Evolutionary conservation across 2,113 vertebrate genomes (phyloP).

Genomic region (Arothron firmamentum): DNA sequence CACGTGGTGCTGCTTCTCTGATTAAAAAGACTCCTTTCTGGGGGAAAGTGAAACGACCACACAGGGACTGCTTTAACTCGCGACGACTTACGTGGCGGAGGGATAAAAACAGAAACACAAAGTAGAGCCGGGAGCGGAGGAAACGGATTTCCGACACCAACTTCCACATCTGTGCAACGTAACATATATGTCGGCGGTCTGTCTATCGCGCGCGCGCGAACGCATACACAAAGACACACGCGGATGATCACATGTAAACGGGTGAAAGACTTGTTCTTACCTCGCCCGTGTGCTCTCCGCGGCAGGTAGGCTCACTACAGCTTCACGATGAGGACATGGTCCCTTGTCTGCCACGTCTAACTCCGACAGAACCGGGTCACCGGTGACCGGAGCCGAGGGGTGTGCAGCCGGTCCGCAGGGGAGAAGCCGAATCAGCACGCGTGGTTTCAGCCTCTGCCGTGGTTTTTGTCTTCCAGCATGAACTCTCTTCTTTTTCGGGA

Average conservation of each 20-base stretch:
- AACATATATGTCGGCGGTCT: slow-evolving; percentile 12
- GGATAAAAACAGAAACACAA: background rate
- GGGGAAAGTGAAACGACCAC: slow-evolving; percentile 29
- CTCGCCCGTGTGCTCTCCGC: slow-evolving; percentile 42
- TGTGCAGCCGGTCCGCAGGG: slow-evolving; percentile 6
- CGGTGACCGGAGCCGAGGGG: slow-evolving; percentile 2
- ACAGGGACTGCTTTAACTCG: slow-evolving; percentile 9
- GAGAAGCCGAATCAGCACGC: slow-evolving; percentile 8
- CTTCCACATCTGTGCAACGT: slow-evolving; percentile 20
- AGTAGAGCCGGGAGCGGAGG: slow-evolving; percentile 13
- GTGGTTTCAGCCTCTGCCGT: slow-evolving; percentile 37
- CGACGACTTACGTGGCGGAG: slow-evolving; percentile 45
- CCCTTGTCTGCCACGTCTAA: slow-evolving; percentile 52
- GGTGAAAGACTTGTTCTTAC: slow-evolving; percentile 40
- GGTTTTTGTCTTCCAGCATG: slow-evolving; percentile 34
- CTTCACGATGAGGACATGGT: slow-evolving; percentile 51
- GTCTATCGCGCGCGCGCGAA: slow-evolving; percentile 3
- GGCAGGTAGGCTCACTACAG: slow-evolving; percentile 46
- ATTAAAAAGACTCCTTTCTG: slow-evolving; percentile 49
- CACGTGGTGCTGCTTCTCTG: slow-evolving; percentile 74
- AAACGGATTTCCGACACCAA: slow-evolving; percentile 22
- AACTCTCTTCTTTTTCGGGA: slow-evolving; percentile 52
- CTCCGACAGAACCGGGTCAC: slow-evolving; percentile 22
- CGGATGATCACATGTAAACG: background rate
- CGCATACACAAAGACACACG: background rate